Conservation (phyloP, 1,140 invertebrate species). For the Mya arenaria region DNA sequence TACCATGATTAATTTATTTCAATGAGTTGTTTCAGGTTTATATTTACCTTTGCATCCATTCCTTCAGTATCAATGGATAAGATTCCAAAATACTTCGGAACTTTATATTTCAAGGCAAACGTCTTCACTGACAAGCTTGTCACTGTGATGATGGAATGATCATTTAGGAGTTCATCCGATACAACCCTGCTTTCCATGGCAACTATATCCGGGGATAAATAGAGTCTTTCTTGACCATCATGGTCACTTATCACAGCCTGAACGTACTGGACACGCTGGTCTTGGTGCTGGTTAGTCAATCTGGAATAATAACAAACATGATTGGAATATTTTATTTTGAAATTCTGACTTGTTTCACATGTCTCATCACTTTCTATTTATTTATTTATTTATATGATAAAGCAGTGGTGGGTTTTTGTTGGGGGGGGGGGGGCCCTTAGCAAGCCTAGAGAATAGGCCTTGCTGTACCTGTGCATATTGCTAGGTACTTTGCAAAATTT, state of each 20-base stretch:
- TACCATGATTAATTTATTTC: no score
- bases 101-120: conserved; percentile 61
- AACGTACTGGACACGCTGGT: conserved; percentile 63
- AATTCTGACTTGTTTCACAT: no score
- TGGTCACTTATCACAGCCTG: conserved; percentile 59
- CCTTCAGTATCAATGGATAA: no score
- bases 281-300: conserved; percentile 64
- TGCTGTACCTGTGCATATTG: background rate
- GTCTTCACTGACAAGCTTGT: conserved; percentile 63
- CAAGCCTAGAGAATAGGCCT: no score
- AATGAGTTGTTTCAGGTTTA: no score
- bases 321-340: no score
- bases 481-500: background rate
- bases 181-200: conserved; percentile 68
- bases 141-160: conserved; percentile 54
- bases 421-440: no score
- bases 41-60: no score
- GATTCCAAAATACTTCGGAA: conserved; percentile 68
- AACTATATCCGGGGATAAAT: conserved; percentile 56
- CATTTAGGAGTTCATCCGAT: background rate
- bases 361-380: no score
- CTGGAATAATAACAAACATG: conserved; percentile 40
- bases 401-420: no score
- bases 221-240: conserved; percentile 62
- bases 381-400: background rate